Evolutionary conservation across 2,797 vertebrate genomes (phyloP), one percentile per base, ranked within the genome.

Genomic region (Acridotheres tristis): DNA sequence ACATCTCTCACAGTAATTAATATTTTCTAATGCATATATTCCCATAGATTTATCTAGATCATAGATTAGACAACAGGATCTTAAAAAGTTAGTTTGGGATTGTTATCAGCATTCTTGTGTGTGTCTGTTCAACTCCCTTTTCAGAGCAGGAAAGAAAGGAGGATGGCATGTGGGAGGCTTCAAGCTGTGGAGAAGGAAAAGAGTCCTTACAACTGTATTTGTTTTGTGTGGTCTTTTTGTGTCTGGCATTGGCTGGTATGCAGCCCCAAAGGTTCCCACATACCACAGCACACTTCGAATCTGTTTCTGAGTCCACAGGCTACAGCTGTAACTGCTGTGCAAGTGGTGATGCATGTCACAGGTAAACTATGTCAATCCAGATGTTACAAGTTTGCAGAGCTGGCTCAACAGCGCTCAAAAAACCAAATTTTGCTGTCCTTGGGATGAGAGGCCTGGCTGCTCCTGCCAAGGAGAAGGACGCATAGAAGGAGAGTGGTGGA

Each of bases 191-290:
- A 95, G 55, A 66, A 85, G 59, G 45, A 86, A 76, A 90, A 57
- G 36, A 85, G n/a, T 63, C 53, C 27, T 88, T 79, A 26, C 32
- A 76, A 91, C 23, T 27, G 42, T 58, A 74, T 92, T 93, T 77
- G 65, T 79, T 93, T 95, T 81, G 38, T 62, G n/a, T 65, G 51
- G 20, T 90, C 68, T 84, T 93, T 78, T 36, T 80, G 79, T 79
- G 50, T 38, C 63, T 94, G 71, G 30, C 71, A 67, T 63, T 63
- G 86, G 67, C 84, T 68, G 63, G 32, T 78, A 68, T 69, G 47
- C 63, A 84, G 53, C 54, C 83, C 17, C 9, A 77, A 62, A 67
- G 42, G 66, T 90, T 96, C 79, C 79, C 66, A 91, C 82, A 58
- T 43, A 73, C 59, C 85, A 82, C 40, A 61, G 22, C 10, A 66